phyloP scores from a whole-genome alignment of 2,797 vertebrate species.

The Pteropus rufus region DNA sequence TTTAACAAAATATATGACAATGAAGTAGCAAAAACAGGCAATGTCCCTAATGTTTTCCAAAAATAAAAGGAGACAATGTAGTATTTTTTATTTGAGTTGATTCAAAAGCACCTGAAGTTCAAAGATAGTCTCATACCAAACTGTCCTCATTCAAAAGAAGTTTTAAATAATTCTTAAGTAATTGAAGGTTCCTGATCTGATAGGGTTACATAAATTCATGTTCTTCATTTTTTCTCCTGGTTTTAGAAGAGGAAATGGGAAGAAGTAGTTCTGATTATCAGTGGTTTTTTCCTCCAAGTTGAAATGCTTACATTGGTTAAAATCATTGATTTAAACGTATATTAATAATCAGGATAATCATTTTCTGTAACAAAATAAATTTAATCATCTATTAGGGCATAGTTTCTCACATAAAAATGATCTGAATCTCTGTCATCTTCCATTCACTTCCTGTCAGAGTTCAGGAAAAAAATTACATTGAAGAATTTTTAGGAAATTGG shows the following conservation, averaged over 20 bases:
- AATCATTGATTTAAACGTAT: conserved; percentile 49
- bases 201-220: not conserved
- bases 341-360: not conserved
- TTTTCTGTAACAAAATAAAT: conserved; percentile 56
- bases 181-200: not conserved
- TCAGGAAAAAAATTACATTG: conserved; percentile 49
- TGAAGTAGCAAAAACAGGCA: conserved; percentile 42
- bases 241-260: not conserved
- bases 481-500: conserved; percentile 52
- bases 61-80: conserved; percentile 6
- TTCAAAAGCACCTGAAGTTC: conserved; percentile 6
- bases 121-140: conserved; percentile 16
- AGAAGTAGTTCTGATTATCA: not conserved
- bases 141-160: not conserved
- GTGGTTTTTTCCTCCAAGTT: not conserved
- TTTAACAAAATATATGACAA: conserved; percentile 60
- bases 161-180: conserved; percentile 12
- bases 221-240: not conserved
- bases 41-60: conserved; percentile 23
- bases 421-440: conserved; percentile 45
- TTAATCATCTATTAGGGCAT: conserved; percentile 42
- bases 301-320: conserved; percentile 56
- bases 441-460: conserved; percentile 50
- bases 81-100: conserved; percentile 20
- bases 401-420: conserved; percentile 54